Evolutionary conservation across 1,140 invertebrate genomes (phyloP), one percentile per base, ranked within the genome.

Genomic region (Helicoverpa zea): DNA sequence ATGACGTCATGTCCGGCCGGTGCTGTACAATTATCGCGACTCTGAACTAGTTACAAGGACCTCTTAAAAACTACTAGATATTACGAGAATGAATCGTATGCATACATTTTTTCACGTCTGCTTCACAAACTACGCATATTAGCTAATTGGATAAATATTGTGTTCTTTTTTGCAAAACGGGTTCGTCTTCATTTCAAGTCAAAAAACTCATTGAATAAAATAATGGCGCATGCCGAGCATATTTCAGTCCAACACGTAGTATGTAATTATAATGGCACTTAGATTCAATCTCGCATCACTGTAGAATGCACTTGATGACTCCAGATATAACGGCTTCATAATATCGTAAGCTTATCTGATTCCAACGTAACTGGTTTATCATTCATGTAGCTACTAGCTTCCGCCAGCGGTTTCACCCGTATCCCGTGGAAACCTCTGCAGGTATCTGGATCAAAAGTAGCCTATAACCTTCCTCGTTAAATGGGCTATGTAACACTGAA

Each of bases 1-100:
- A n/a, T 80, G 58, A 52, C 79, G 79, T 80, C 79, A 80, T 47
- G 10, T 74, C 56, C 68, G 64, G 64, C 52, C 52, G 51, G 16
- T 63, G 75, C 61, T 12, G 61, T 51, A 16, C 79, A 66, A 64
- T 81, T 77, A 81, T 59, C 75, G 75, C 64, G 52, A 59, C 68
- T 82, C 76, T 79, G 23, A 35, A 74, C 75, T 79, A 64, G 52
- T 74, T 75, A 74, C 81, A 82, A 82, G 76, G 81, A 82, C 76
- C 51, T 18, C 18, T 68, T 64, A 59, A 79, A 77, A 76, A 54
- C 74, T 78, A 64, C 47, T 78, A 75, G 66, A 73, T 64, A 61
- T 56, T 43, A 63, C 23, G 58, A 64, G 51, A 47, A 30, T 73
- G 73, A 72, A 78, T 81, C 51, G 52, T 49, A 49, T 64, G 18